These are phyloP conservation scores for Teleogryllus oceanicus DNA, from an alignment of 2,888 invertebrate genomes.

Conservation along the genomic window DNA sequence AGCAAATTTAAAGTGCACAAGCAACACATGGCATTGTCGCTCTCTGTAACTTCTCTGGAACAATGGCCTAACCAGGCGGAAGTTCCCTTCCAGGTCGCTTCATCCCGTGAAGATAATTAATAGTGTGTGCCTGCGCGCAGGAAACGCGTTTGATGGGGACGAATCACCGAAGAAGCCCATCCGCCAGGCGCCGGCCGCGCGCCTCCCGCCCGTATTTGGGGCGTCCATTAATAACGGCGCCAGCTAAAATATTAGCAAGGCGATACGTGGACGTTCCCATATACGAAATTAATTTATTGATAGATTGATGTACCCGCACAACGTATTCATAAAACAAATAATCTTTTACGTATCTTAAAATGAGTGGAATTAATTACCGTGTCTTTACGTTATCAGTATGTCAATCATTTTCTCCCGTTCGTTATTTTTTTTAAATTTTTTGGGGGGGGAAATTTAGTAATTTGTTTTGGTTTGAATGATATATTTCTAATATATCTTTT, in stretches of 20 bases:
- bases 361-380: not conserved
- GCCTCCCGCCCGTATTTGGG: not conserved
- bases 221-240: not conserved
- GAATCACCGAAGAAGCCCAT: not conserved
- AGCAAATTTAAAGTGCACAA: too few relatives aligned
- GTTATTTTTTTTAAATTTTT: too few relatives aligned
- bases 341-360: slow-evolving; percentile 6
- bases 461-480: too few relatives aligned
- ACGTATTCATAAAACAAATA: not conserved
- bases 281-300: not conserved
- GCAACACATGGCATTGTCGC: too few relatives aligned
- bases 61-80: too few relatives aligned
- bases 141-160: not conserved
- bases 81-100: too few relatives aligned
- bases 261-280: not conserved
- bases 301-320: not conserved
- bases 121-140: not conserved
- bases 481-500: too few relatives aligned
- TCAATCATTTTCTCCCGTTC: too few relatives aligned
- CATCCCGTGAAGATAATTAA: not conserved
- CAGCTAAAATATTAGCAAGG: slow-evolving; percentile 4
- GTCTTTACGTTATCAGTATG: not conserved
- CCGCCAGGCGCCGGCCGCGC: not conserved
- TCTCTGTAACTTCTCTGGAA: too few relatives aligned
- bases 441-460: too few relatives aligned